Evolutionary conservation across 2,888 invertebrate genomes (phyloP), one percentile per base, ranked within the genome.

Genomic region (Rapana venosa): DNA sequence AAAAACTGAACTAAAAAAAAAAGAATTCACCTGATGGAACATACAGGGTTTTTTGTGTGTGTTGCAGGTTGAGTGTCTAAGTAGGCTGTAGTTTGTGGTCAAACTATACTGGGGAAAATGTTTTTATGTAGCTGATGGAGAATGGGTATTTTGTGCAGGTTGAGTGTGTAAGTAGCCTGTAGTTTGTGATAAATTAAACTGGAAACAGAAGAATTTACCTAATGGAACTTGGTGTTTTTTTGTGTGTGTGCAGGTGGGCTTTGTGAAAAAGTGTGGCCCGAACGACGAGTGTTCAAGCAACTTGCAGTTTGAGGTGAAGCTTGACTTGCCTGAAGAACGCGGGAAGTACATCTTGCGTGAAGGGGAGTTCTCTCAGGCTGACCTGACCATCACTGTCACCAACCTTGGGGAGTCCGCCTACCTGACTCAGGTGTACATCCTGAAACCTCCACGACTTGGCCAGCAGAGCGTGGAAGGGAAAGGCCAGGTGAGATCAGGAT

Each of bases 271-370:
- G 95, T 99, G 99, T 94, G 99, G 98, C 0, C 96, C 97, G 0
- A 98, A 99, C 95, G 98, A 98, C 93, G 97, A 98, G 35, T 99
- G 99, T 95, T 97, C 98, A 95, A 98, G 98, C 94, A 97, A 98
- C 94, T 96, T 99, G 86, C 96, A 97, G 74, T 96, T 98, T 1
- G 96, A 56, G 13, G 91, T 89, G 66, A 58, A 58, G 30, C 91
- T 92, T 32, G 87, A 85, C 15, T 58, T 91, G 5, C 66, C 86
- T 0, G 88, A 83, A 92, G 92, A 93, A 20, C 92, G 94, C 36
- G 94, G 94, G 77, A 93, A 94, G 74, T 95, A 95, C 91, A 95
- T 96, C 36, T 92, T 96, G 90, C 96, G 97, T 70, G 96, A 98
- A 93, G 98, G 98, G 0, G 97, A 98, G 94, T 97, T 97, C 89